These are phyloP conservation scores for Platynereis dumerilii DNA, from an alignment of 2,888 invertebrate species.

Conservation along the genomic window DNA sequence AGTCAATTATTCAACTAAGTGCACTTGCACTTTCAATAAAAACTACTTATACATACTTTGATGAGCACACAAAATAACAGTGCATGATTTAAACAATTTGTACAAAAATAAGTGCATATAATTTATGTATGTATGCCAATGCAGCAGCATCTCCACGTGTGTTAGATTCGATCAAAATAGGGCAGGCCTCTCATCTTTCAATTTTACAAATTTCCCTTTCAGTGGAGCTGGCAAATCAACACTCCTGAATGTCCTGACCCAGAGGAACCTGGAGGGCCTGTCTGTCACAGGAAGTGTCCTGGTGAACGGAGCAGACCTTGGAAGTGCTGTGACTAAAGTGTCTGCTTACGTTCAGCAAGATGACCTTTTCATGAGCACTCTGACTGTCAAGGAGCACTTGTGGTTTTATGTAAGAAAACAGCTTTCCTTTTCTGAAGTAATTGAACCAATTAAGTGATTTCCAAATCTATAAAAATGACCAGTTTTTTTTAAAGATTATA, in stretches of 20 bases:
- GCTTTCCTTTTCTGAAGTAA: neutral
- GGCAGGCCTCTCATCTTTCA: neutral
- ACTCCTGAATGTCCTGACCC: conserved; percentile 85
- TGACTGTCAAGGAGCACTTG: conserved; percentile 88
- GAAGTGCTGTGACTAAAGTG: conserved; percentile 65
- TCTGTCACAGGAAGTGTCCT: conserved; percentile 53
- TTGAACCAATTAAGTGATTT: neutral
- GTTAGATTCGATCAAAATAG: neutral
- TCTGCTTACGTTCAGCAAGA: conserved; percentile 91
- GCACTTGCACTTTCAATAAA: too few species aligned
- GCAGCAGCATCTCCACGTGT: neutral
- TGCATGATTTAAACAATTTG: too few species aligned
- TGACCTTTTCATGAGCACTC: conserved; percentile 87
- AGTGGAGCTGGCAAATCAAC: conserved; percentile 94
- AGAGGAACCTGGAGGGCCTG: conserved; percentile 70
- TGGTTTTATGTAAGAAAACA: conserved; percentile 85
- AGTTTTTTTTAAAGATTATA: conserved; percentile 19
- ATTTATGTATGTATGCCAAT: too few species aligned
- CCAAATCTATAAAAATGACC: neutral
- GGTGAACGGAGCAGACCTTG: conserved; percentile 72
- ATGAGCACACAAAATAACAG: too few species aligned
- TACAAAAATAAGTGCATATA: too few species aligned
- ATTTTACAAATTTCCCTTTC: conserved; percentile 20
- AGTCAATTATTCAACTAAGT: too few species aligned
- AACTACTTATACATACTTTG: too few species aligned